A percentile compares a stretch with the other conserved stretches of the same genome.
Evolutionary conservation across 2,113 vertebrate species (phyloP).

Genomic region (Hyaena hyaena): DNA sequence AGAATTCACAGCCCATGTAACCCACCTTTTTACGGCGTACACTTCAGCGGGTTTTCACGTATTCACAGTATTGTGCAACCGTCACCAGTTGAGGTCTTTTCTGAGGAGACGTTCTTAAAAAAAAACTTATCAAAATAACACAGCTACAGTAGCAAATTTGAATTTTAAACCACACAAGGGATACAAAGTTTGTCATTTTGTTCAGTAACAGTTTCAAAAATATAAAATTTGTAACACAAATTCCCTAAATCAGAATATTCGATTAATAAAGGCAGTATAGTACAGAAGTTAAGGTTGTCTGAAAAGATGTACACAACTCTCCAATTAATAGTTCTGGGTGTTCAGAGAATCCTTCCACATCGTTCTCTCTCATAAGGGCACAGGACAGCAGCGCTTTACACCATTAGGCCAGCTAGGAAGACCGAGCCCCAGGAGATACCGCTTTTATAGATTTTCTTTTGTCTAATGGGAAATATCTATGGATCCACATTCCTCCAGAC

Average conservation of each 20-base stretch:
- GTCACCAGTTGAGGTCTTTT: neutral
- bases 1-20: neutral
- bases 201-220: slow-evolving; percentile 11
- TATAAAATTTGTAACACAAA: neutral
- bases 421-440: neutral
- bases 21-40: slow-evolving; percentile 1
- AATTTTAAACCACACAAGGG: slow-evolving; percentile 51
- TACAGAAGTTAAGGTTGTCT: slow-evolving; percentile 33
- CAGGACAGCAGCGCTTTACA: neutral
- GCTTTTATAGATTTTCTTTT: slow-evolving; percentile 74
- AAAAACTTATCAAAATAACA: neutral
- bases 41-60: neutral
- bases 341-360: neutral
- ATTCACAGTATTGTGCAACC: slow-evolving; percentile 22
- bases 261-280: slow-evolving; percentile 20
- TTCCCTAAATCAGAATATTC: slow-evolving; percentile 36
- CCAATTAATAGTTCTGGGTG: slow-evolving; percentile 8
- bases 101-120: neutral
- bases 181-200: neutral
- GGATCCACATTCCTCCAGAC: slow-evolving; percentile 72
- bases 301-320: neutral
- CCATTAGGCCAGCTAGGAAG: slow-evolving; percentile 66
- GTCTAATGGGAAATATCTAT: slow-evolving; percentile 76
- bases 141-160: neutral
- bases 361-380: slow-evolving; percentile 1